Evolutionary conservation across 2,888 invertebrate species (phyloP), one percentile per base, ranked within the genome.

Genomic region (Protophormia terraenovae): DNA sequence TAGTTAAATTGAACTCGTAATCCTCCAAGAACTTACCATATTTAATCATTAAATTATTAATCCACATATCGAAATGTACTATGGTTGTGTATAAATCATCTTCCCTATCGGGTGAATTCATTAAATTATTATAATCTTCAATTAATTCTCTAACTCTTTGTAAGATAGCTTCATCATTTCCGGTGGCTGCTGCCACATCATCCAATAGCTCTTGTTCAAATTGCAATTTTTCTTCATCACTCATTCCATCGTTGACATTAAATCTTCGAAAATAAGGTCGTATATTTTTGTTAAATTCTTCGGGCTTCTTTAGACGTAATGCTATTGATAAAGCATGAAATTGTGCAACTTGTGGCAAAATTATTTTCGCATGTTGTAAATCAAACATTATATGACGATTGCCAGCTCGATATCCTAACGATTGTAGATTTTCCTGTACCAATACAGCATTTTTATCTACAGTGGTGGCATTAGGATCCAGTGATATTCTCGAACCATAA

Each of bases 261-360:
- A 90, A 90, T 29, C 89, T 88, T 0, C 81, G 89, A 45, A 93
- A 91, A 86, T 91, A 90, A 0, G 94, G 93, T 3, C 90, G 87
- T 2, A 94, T 89, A 77, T 91, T 90, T 22, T 91, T 88, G n/a
- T 93, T 86, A 87, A 93, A 94, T 2, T 90, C 89, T 29, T 92
- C 88, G 0, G 94, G 93, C 84, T 93, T 91, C 16, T 93, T 91
- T 0, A 92, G 84, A 60, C 94, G 94, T 76, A 94, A 89, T 0
- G 94, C 95, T 12, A 95, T 93, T 0, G 94, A 93, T 12, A 94
- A 90, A 0, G 94, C 94, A 88, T 95, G 95, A 87, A 94, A 94
- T 86, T 93, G 91, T 0, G 94, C 95, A 86, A 95, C 88, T 41
- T 93, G 92, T 62, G 91, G 89, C 0, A 95, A 88, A 3, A 94